Evolutionary conservation across 2,113 vertebrate species (phyloP), one percentile per base, ranked within the genome.

Genomic region (Tursiops truncatus): DNA sequence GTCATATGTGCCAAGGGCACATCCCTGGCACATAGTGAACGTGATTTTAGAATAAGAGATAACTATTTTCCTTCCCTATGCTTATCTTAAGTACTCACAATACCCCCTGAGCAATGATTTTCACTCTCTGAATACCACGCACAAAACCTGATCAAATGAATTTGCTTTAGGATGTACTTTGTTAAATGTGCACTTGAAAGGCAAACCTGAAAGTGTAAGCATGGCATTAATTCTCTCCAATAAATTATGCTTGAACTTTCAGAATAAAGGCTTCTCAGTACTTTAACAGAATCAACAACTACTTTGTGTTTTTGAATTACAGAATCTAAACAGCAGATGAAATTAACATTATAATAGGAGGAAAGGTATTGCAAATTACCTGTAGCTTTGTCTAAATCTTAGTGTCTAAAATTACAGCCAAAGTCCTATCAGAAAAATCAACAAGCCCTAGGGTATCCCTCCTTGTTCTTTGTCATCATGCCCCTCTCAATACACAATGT

Each of bases 311-410:
- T 82, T 17, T 92, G 68, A 92, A 86, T 71, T 67, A 95, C 82
- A 83, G 50, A 68, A 60, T 44, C 67, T 82, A 92, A 79, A 44
- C 14, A 53, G 65, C 62, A 63, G n/a, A 38, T 77, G 56, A 53
- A 93, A 96, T 86, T 96, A 95, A 92, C 90, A 95, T 95, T 38
- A 90, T 76, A 97, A 94, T 62, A 67, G 33, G 26, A 89, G 87
- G 67, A 77, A 76, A 76, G 65, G 15, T 41, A 41, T 82, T 90
- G 41, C 11, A 91, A 97, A 67, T 94, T 93, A 67, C 73, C 63
- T 86, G 28, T 18, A 26, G 86, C 47, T 94, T 87, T 86, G 10
- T 79, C 73, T 96, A 92, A 95, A 92, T 25, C 23, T 33, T 87
- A 20, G 79, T 89, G 77, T 82, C 70, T 97, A 91, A 96, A 56